phyloP scores from a whole-genome alignment of 2,113 vertebrate species.

The Notiomystis cincta region DNA sequence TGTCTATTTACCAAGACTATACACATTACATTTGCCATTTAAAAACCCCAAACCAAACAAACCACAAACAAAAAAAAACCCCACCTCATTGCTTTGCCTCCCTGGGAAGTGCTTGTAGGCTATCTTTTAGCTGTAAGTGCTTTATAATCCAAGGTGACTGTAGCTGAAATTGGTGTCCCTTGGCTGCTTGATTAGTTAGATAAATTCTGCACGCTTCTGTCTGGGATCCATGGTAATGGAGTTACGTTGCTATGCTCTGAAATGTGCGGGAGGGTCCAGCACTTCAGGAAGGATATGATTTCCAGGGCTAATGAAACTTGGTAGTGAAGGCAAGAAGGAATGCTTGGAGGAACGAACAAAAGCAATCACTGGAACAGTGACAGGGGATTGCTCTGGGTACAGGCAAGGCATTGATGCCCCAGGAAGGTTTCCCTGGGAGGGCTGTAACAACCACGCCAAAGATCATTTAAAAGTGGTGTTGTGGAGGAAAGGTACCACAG shows the following conservation, averaged over 20 bases:
- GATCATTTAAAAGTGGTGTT: neutral
- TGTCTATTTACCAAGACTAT: neutral
- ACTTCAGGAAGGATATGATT: neutral
- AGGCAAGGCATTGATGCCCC: neutral
- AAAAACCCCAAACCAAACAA: neutral
- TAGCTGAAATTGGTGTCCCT: constrained; percentile 25
- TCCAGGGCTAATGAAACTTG: neutral
- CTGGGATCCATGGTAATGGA: constrained; percentile 62
- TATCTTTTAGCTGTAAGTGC: neutral
- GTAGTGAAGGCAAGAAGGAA: neutral
- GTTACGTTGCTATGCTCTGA: constrained; percentile 56
- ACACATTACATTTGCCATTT: neutral
- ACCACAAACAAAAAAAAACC: neutral
- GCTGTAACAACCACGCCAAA: neutral
- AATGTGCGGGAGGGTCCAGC: neutral
- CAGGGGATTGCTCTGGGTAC: accelerated
- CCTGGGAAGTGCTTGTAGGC: neutral
- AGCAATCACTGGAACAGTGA: neutral
- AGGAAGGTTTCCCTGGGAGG: neutral
- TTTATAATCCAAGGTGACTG: neutral
- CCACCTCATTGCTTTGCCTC: neutral
- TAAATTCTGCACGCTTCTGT: constrained; percentile 21
- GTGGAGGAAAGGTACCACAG: neutral
- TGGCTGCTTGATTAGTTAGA: neutral
- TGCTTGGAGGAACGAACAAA: neutral